Percentiles rank a stretch among this genome's conserved stretches.
phyloP scores from a whole-genome alignment of 1,140 invertebrate genomes.

The Drosophila malerkotliana region DNA sequence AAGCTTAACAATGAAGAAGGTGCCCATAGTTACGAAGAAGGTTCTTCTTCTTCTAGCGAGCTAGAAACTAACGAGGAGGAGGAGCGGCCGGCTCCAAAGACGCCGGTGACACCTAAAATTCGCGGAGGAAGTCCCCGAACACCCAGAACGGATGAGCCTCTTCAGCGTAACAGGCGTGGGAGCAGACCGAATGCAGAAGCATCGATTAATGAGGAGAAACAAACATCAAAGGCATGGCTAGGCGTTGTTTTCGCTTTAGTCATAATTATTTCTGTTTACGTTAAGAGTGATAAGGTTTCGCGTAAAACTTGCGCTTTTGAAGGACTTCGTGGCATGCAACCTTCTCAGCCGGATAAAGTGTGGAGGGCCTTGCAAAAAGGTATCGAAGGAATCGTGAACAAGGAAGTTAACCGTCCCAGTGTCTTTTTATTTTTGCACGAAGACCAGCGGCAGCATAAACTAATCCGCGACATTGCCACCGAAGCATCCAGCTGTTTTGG shows the following conservation, averaged over 20 bases:
- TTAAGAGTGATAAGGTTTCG: neutral
- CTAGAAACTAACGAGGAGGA: constrained; percentile 1
- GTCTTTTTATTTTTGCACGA: constrained; percentile 66
- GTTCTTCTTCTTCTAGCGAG: constrained; percentile 22
- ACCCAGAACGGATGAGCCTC: neutral
- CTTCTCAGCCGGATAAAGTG: constrained; percentile 36
- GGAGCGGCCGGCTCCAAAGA: neutral
- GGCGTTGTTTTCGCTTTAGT: neutral
- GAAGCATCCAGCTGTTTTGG: constrained; percentile 68
- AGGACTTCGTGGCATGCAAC: constrained; percentile 5
- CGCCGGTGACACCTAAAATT: neutral
- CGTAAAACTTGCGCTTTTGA: constrained; percentile 46
- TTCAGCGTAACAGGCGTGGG: neutral
- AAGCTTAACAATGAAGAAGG: constrained; percentile 2
- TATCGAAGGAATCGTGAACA: constrained; percentile 66
- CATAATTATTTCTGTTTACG: neutral
- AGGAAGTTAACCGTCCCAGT: constrained; percentile 36
- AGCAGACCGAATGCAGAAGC: neutral
- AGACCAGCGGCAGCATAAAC: constrained; percentile 21
- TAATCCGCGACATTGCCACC: constrained; percentile 54
- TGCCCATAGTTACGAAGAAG: constrained; percentile 15
- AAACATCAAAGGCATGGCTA: neutral
- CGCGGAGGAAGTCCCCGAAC: neutral
- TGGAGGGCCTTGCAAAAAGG: constrained; percentile 57
- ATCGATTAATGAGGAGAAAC: neutral